Percentiles rank a stretch among this genome's conserved stretches.
These are phyloP conservation scores for Sepiola atlantica DNA, from an alignment of 2,888 invertebrate genomes.

Conservation along the genomic window DNA sequence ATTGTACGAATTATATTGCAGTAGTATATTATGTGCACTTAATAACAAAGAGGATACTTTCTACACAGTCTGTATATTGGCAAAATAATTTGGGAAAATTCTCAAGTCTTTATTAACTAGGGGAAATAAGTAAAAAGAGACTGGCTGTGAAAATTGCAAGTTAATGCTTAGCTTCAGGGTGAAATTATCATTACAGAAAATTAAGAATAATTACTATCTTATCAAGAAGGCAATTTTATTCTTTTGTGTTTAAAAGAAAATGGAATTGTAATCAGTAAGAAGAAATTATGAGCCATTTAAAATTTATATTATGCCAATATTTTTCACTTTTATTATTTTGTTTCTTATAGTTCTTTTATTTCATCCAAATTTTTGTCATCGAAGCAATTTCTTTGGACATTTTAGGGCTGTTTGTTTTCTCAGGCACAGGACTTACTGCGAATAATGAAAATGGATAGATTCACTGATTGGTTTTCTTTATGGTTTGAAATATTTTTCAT, in stretches of 20 bases:
- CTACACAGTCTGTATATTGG: too few relatives aligned
- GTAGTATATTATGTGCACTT: too few relatives aligned
- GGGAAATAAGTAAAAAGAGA: not conserved
- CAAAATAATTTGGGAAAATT: not conserved
- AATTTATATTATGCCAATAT: not conserved
- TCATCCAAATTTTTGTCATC: not conserved
- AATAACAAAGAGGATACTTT: too few relatives aligned
- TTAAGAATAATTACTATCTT: not conserved
- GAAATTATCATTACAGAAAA: not conserved
- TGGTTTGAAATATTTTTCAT: not conserved
- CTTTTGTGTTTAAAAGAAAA: not conserved
- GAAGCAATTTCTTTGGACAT: not conserved
- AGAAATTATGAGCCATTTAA: not conserved
- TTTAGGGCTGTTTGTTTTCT: not conserved
- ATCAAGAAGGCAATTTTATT: not conserved
- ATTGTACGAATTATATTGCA: too few relatives aligned
- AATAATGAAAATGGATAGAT: not conserved
- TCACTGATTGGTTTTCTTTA: not conserved
- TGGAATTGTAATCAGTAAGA: conserved; percentile 15
- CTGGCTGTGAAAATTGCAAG: not conserved
- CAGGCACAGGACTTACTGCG: not conserved
- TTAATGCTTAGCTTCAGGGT: not conserved
- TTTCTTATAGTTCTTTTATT: not conserved
- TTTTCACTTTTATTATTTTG: not conserved
- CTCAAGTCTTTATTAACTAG: not conserved